Evolutionary conservation across 2,113 vertebrate genomes (phyloP).

Genomic region (Callipepla californica): DNA sequence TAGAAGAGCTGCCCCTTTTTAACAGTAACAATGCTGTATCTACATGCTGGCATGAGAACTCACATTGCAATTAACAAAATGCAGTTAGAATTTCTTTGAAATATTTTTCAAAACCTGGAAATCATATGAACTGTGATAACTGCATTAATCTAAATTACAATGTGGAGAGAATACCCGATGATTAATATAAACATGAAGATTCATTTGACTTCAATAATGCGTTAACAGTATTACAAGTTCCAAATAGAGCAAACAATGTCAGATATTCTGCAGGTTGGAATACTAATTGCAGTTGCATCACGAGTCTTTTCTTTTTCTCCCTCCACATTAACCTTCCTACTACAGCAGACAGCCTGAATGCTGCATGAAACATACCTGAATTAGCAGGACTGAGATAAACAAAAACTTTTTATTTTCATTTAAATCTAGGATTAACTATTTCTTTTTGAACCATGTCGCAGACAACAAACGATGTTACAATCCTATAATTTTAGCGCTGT

Average conservation of each 20-base stretch:
- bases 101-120: neutral
- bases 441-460: neutral
- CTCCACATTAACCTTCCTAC: neutral
- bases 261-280: neutral
- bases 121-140: neutral
- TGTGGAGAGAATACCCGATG: neutral
- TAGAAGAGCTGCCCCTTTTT: neutral
- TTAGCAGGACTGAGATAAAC: neutral
- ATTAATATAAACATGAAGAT: neutral
- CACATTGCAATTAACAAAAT: neutral
- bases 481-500: neutral
- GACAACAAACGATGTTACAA: neutral
- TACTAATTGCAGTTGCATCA: neutral
- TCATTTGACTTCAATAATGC: neutral
- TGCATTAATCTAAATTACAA: neutral
- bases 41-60: neutral
- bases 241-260: neutral
- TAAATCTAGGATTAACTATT: neutral
- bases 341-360: neutral
- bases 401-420: neutral
- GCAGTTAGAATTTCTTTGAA: neutral
- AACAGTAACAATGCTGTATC: neutral
- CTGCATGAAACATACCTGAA: neutral
- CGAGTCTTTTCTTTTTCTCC: neutral
- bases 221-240: neutral